Percentiles rank a stretch among this genome's conserved stretches.
Conservation (phyloP, 1,140 invertebrate genomes). For the Drosophila mayri region DNA sequence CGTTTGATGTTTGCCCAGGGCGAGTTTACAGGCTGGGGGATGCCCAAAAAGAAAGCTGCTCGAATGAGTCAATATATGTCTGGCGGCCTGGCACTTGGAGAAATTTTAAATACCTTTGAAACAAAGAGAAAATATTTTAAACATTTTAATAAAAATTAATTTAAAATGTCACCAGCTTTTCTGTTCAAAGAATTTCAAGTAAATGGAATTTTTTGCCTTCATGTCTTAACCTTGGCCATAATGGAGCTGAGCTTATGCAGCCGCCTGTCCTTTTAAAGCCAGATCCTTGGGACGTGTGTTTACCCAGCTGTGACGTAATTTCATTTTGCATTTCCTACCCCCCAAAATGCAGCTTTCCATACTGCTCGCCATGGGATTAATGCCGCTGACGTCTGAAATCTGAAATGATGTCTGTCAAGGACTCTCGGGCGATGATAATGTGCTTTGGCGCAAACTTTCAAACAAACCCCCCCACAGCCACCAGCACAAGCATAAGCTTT, state of each 20-base stretch:
- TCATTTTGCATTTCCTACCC: conserved; percentile 53
- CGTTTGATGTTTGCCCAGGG: conserved; percentile 62
- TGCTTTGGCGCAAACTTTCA: conserved; percentile 66
- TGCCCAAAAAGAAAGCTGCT: background rate
- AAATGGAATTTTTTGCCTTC: too few species aligned
- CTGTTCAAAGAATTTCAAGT: background rate
- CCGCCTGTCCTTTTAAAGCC: conserved; percentile 49
- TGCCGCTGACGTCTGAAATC: conserved; percentile 55
- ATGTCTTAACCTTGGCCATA: background rate
- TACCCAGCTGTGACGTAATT: conserved; percentile 74
- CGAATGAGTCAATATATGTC: conserved; percentile 30
- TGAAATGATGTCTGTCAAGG: conserved; percentile 54
- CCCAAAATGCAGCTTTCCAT: conserved; percentile 9
- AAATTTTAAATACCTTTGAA: background rate
- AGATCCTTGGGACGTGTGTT: conserved; percentile 40
- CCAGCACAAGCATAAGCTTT: conserved; percentile 47
- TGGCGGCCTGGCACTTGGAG: background rate
- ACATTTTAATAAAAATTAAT: background rate
- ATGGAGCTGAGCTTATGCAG: conserved; percentile 10
- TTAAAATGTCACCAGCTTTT: background rate
- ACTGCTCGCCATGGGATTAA: conserved; percentile 45
- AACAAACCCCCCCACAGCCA: conserved; percentile 29
- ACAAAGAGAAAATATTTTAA: background rate
- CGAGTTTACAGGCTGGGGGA: conserved; percentile 11
- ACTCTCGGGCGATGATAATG: conserved; percentile 67